Base-by-base conservation (phyloP, 2,113 vertebrate species). In the Cynoglossus semilaevis region DNA sequence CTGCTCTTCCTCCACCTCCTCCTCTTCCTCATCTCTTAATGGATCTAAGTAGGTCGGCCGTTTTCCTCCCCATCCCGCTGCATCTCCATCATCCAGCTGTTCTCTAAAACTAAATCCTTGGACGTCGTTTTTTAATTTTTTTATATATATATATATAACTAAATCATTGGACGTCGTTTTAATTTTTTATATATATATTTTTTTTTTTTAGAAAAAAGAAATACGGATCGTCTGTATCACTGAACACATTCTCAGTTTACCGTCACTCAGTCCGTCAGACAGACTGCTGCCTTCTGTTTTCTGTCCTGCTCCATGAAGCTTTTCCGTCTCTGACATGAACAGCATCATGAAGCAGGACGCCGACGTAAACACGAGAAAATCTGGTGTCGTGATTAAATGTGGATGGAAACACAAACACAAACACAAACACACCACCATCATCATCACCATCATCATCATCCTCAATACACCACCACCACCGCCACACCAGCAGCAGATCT, bases 1-100 rank as follows among this genome's bases (percentile, higher is more conserved):
- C 8, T 12, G 56, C 14, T 15, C 59, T 2, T 49, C 59, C 15
- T 51, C 51, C 2, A 17, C 51, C 41, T 18, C 38, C n/a, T n/a
- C 53, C 8, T 47, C 68, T 48, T 55, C 64, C 47, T 69, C 80
- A 73, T 87, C 77, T 17, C 42, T 62, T 45, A 77, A 81, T 80
- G 81, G 84, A 51, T 84, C 62, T 58, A 67, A 79, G 74, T 83
- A 66, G 74, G 78, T 79, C 77, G 46, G 17, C 65, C 43, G 4
- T 17, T 38, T 49, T 80, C 65, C 63, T 83, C 84, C 75, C 67
- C 75, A 69, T 61, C 74, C 63, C 14, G 44, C 67, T 18, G 61
- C 15, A 37, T 18, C 2, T 63, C 42, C 13, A 29, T 22, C 51
- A 63, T 55, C 73, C 67, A 59, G 9, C 37, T 29, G 22, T 29